Evolutionary conservation across 92 coral and sea anemone genomes (phyloP), one percentile per base, ranked within the genome.

Genomic region (Virgularia gustaviana): DNA sequence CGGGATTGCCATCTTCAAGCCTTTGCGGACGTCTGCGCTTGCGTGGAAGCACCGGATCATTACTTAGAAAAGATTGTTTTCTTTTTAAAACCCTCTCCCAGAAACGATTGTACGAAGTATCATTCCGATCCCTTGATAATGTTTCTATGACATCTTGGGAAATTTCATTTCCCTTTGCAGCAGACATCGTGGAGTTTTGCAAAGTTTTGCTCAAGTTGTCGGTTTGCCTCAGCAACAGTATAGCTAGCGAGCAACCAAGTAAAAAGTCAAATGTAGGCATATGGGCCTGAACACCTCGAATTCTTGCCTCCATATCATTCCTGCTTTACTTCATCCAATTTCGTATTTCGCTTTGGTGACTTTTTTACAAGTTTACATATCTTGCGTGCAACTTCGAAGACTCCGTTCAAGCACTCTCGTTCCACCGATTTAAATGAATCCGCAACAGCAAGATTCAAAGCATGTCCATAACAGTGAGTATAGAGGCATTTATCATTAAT

Each of bases 301-400:
- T 73, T 55, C 88, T 72, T 16, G 63, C 60, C 57, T 83, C 79
- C 81, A 79, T 79, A 27, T 83, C 81, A 4, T 78, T 78, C 84
- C 33, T 24, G 47, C 54, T 78, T 72, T 22, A 78, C 33, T 57
- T 83, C 39, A 35, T 83, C 84, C 65, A 83, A 59, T 63, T 83
- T 72, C 44, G 80, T 27, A 65, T 72, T 51, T 61, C 76, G 65
- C 34, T 75, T 59, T 7, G 80, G 72, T 36, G 72, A 75, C 70
- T 75, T 75, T 75, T 75, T 75, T 9, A 62, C 61, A 42, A 75
- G 31, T 20, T 84, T 84, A 39, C 81, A 77, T 32, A 73, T 74
- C 34, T 84, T 74, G 64, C 80, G 37, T 49, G 57, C 88, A 15
- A 78, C 74, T 5, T 84, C 82, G 33, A 84, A 78, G 62, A 80